Evolutionary conservation across 2,113 vertebrate species (phyloP).

Genomic region (Hystrix cristata): DNA sequence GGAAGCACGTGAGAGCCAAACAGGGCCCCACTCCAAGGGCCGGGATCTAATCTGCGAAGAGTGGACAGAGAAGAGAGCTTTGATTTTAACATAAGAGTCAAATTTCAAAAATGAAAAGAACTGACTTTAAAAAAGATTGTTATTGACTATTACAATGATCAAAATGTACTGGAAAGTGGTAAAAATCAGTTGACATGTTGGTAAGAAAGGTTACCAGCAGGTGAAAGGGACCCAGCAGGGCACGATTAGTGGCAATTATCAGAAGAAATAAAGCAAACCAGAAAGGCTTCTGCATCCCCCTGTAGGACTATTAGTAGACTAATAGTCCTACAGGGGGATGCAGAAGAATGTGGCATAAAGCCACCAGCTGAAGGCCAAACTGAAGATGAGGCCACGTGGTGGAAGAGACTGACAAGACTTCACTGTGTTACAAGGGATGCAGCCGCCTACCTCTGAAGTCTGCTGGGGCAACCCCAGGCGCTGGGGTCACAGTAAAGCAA

Average conservation of each 20-base stretch:
- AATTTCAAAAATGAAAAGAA: neutral
- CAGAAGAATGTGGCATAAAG: neutral
- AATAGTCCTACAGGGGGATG: neutral
- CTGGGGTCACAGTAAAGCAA: neutral
- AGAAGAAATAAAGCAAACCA: neutral
- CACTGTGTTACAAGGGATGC: neutral
- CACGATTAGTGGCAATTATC: neutral
- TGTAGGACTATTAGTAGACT: neutral
- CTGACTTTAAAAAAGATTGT: neutral
- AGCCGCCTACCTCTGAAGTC: neutral
- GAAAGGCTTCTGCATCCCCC: neutral
- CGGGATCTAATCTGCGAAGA: neutral
- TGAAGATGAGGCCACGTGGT: neutral
- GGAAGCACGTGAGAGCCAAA: neutral
- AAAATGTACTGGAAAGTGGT: neutral
- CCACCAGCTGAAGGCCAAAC: neutral
- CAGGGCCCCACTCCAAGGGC: neutral
- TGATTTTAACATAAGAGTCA: neutral
- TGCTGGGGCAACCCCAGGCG: neutral
- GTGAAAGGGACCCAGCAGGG: neutral
- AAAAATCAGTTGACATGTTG: neutral
- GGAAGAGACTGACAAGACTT: neutral
- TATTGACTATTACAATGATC: neutral
- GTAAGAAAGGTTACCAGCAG: neutral
- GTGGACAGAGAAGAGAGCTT: neutral